Evolutionary conservation across 1,140 invertebrate species (phyloP), one percentile per base, ranked within the genome.

Genomic region (Manduca sexta): DNA sequence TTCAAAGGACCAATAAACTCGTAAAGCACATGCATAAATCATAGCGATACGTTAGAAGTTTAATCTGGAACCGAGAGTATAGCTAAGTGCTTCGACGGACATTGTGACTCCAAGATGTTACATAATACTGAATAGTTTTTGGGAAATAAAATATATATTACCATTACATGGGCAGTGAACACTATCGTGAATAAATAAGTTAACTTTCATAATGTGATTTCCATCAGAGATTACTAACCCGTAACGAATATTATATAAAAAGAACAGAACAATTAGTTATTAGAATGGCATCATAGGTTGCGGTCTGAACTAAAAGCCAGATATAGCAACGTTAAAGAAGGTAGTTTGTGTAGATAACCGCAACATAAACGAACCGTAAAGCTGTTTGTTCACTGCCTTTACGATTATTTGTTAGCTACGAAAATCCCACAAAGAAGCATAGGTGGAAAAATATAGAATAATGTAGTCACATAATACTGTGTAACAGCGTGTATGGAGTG

Each of bases 21-120:
- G 13, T 45, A 49, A 53, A 56, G 45, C 35, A 57, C 38, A 51
- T 48, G 45, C 51, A 68, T 68, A 71, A 71, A 68, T 65, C 60
- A 65, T 63, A 26, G 31, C 35, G 34, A 39, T 52, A 46, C 40
- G 49, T 39, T 50, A 47, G 45, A 60, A 38, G 34, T 56, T 59
- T 57, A 61, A 55, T 60, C 44, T 46, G 29, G 38, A 53, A 45
- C 33, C 26, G 26, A 49, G 37, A 15, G 35, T 17, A 40, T 18
- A 51, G 37, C 38, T 48, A 45, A 52, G 40, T 52, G 45, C 43
- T 29, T 14, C 10, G 2, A n/a, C 21, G 21, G 21, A 26, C 21
- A 26, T 8, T 3, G 4, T 8, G 4, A 26, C 4, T 8, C 8
- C 1, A 26, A 26, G 21, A 26, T 26, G 21, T 26, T 26, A 8